Evolutionary conservation across 2,888 invertebrate genomes (phyloP).

Genomic region (Sinelater perroti): DNA sequence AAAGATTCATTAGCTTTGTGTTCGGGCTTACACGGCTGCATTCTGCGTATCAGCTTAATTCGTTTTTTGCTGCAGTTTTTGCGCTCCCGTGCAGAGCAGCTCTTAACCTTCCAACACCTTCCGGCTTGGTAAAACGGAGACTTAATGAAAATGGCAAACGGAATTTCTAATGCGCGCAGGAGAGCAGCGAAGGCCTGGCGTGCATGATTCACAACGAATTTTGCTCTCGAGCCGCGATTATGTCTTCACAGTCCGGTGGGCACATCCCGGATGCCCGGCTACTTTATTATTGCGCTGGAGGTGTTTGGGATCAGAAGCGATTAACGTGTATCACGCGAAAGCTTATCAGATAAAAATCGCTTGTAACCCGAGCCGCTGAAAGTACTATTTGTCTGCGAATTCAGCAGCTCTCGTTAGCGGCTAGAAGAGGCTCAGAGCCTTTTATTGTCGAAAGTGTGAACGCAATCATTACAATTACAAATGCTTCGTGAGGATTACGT

Average conservation of each 20-base stretch:
- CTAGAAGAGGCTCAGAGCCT: no score
- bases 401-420: no score
- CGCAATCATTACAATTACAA: no score
- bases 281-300: conserved; percentile 50
- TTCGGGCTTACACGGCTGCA: no score
- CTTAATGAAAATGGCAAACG: conserved; percentile 20
- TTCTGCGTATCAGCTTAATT: no score
- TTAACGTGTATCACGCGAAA: conserved; percentile 46
- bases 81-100: background rate
- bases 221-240: conserved; percentile 34
- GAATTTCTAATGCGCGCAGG: conserved; percentile 14
- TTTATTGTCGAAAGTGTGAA: no score
- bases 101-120: conserved; percentile 13
- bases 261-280: conserved; percentile 54
- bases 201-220: conserved; percentile 36
- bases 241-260: conserved; percentile 53
- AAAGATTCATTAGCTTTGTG: no score
- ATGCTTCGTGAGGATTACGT: no score
- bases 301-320: conserved; percentile 50
- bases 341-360: conserved; percentile 25
- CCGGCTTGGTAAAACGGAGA: no score
- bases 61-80: conserved; percentile 1
- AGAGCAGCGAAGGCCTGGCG: conserved; percentile 12
- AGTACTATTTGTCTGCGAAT: no score
- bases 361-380: conserved; percentile 17